Evolutionary conservation across 2,888 invertebrate species (phyloP).

Genomic region (Dorcus parallelipipedus): DNA sequence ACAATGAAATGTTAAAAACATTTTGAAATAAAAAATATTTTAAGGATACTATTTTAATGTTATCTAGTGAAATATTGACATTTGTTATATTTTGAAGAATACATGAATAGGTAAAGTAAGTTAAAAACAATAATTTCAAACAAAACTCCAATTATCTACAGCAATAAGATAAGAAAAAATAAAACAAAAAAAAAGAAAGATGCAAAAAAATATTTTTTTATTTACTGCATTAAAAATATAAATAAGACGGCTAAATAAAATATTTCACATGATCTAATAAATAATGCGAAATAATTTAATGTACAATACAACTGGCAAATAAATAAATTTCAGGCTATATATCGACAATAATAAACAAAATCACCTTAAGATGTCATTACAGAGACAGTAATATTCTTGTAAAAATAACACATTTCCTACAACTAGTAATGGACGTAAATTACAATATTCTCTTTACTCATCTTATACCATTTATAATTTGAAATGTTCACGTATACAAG

Average conservation of each 20-base stretch:
- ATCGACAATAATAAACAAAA: slow-evolving; percentile 16
- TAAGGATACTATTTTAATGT: no score
- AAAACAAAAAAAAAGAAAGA: slow-evolving; percentile 1
- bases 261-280: no score
- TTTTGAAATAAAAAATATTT: no score
- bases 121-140: neutral
- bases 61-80: no score
- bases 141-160: neutral
- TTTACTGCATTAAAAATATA: slow-evolving; percentile 22
- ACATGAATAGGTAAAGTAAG: no score
- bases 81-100: neutral
- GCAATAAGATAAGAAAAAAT: neutral
- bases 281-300: neutral
- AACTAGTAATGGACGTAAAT: slow-evolving; percentile 31
- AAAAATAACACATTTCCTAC: slow-evolving; percentile 23
- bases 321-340: slow-evolving; percentile 15
- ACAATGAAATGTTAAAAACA: no score
- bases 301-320: slow-evolving; percentile 15
- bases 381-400: slow-evolving; percentile 21
- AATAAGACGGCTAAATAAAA: slow-evolving; percentile 10
- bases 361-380: slow-evolving; percentile 22
- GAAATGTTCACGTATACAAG: no score
- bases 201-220: slow-evolving; percentile 11
- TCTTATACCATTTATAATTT: no score
- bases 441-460: slow-evolving; percentile 15